Conservation (phyloP, 2,888 invertebrate species). For the Phaedon cochleariae region DNA sequence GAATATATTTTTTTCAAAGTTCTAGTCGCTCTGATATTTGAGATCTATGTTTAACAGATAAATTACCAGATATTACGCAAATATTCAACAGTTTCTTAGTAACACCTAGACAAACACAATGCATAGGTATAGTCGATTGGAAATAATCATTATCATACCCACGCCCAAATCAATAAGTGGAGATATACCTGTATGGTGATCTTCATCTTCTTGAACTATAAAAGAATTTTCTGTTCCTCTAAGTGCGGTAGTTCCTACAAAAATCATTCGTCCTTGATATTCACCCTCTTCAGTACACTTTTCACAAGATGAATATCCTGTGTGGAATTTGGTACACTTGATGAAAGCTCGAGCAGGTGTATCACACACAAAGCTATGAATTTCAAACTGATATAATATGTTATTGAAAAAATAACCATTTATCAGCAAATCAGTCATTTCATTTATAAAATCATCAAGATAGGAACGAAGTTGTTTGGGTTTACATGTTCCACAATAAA, state of each 20-base stretch:
- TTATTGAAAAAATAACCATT: slow-evolving; percentile 10
- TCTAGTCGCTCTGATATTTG: slow-evolving; percentile 1
- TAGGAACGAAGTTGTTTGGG: slow-evolving; percentile 29
- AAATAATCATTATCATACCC: slow-evolving; percentile 21
- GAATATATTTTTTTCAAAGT: slow-evolving; percentile 16
- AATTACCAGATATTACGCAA: slow-evolving; percentile 18
- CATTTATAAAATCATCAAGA: slow-evolving; percentile 36
- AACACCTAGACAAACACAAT: too few relatives aligned
- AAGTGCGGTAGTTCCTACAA: not conserved
- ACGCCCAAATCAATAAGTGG: slow-evolving; percentile 21
- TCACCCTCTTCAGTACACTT: slow-evolving; percentile 33
- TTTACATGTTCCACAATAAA: slow-evolving; percentile 37
- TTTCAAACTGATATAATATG: slow-evolving; percentile 17
- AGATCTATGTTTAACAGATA: slow-evolving; percentile 1
- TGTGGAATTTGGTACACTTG: slow-evolving; percentile 35
- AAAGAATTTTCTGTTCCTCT: slow-evolving; percentile 29
- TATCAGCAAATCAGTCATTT: slow-evolving; percentile 26
- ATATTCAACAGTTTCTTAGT: slow-evolving; percentile 27
- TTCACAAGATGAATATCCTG: slow-evolving; percentile 39
- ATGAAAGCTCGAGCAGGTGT: slow-evolving; percentile 38
- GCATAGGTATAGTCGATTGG: slow-evolving; percentile 33
- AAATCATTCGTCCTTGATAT: slow-evolving; percentile 22
- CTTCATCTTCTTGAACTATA: slow-evolving; percentile 24
- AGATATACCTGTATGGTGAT: slow-evolving; percentile 27
- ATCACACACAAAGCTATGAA: slow-evolving; percentile 40